Percentiles rank a stretch among this genome's conserved stretches.
Evolutionary conservation across 2,113 vertebrate species (phyloP).

Genomic region (Ammodramus savannarum): DNA sequence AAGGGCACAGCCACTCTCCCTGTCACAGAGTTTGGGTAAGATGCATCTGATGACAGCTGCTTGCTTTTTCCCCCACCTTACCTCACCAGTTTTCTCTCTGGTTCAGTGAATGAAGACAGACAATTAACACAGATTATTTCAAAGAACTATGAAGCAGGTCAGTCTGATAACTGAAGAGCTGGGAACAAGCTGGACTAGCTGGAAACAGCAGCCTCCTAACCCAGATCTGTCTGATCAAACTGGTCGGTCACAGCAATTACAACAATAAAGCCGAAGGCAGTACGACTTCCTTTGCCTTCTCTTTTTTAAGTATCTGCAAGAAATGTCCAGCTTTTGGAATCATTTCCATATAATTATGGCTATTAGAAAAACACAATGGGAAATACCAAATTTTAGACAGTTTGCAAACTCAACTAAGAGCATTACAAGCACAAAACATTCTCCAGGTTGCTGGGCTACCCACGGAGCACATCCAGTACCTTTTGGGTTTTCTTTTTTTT

Average conservation of each 20-base stretch:
- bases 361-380: not conserved
- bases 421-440: not conserved
- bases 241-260: not conserved
- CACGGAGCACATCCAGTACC: not conserved
- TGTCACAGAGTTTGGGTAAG: not conserved
- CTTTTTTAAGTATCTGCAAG: not conserved
- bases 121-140: not conserved
- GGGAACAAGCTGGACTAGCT: not conserved
- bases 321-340: not conserved
- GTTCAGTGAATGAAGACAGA: not conserved
- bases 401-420: not conserved
- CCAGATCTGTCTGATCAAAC: conserved; percentile 8
- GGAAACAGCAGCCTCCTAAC: conserved; percentile 29
- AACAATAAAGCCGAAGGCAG: not conserved
- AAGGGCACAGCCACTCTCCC: not conserved
- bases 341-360: not conserved
- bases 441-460: not conserved
- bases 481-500: not conserved
- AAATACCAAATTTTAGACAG: not conserved
- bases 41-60: not conserved
- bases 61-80: not conserved
- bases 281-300: not conserved
- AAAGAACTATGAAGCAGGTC: not conserved
- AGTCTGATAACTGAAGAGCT: not conserved
- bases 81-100: not conserved